Evolutionary conservation across 2,888 invertebrate species (phyloP), one percentile per base, ranked within the genome.

Genomic region (Bellardia bayeri): DNA sequence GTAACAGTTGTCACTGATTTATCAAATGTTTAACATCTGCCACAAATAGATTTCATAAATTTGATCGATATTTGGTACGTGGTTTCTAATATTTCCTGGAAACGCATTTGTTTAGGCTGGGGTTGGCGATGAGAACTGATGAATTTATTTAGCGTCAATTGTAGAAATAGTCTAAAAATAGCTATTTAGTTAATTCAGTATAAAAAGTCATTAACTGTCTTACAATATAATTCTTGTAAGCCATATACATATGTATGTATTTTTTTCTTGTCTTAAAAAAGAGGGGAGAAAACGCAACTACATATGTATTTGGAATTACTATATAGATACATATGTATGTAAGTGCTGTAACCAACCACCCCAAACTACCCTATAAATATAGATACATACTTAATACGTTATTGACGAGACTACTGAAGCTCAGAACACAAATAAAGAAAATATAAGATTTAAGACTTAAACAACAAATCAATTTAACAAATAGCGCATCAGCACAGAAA

Each of bases 121-220:
- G 45, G 45, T 45, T 56, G n/a, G 9, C 40, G 45, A 42, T 80
- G 37, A 54, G 66, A 81, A 81, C 37, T 58, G 61, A 49, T 51
- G 23, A 23, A 51, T 61, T 56, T 79, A 23, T 33, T 13, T 61
- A 56, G 58, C 56, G 56, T 74, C 72, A 49, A 72, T 74, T 74
- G 8, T 40, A 54, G 13, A 30, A 23, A 30, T 58, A 58, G 40
- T 75, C 68, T 75, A 68, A 75, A 82, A 68, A 68, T 69, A 82
- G 9, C 13, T 51, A 45, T n/a, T 51, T 82, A 51, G 68, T 75
- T 82, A 75, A 82, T 82, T 68, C 75, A 74, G 74, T 82, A 68
- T 61, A 69, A 75, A 68, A 82, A 58, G 75, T 75, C 82, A 75
- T 82, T 75, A 74, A 74, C 64, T 72, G 54, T 6, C 30, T 16